These are phyloP conservation scores for Shinisaurus crocodilurus DNA, from an alignment of 2,113 vertebrate genomes.

Conservation along the genomic window DNA sequence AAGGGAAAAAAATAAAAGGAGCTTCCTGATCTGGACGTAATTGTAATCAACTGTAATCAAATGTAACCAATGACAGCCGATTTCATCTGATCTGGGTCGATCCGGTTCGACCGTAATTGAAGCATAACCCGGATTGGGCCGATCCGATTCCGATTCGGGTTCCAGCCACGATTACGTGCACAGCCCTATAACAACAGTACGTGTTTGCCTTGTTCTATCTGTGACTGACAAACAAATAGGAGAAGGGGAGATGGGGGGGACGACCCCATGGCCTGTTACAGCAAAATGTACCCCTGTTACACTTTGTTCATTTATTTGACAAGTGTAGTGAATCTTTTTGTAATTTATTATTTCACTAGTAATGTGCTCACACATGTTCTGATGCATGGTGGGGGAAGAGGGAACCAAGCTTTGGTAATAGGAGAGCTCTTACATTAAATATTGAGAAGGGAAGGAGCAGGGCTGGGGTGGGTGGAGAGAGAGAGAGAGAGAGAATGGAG, in stretches of 20 bases:
- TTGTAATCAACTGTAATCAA: too few species aligned
- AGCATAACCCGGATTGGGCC: too few species aligned
- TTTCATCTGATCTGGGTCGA: too few species aligned
- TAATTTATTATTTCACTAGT: constrained; percentile 63
- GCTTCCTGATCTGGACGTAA: too few species aligned
- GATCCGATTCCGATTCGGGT: too few species aligned
- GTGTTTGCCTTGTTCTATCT: not conserved
- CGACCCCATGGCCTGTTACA: constrained; percentile 29
- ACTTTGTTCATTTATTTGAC: constrained; percentile 68
- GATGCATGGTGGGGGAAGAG: constrained; percentile 26
- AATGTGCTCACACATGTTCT: constrained; percentile 60
- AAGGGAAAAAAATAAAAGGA: too few species aligned
- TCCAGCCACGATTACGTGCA: too few species aligned
- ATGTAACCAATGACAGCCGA: too few species aligned
- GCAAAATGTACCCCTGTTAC: too few species aligned
- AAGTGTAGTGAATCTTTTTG: constrained; percentile 67
- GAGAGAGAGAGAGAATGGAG: not conserved
- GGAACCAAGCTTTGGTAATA: constrained; percentile 27
- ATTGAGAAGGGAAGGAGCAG: not conserved
- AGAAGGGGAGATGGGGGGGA: constrained; percentile 9
- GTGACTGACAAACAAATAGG: constrained; percentile 35
- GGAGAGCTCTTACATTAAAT: constrained; percentile 15
- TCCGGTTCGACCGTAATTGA: too few species aligned
- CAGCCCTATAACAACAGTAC: too few species aligned
- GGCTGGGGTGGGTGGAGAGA: too few species aligned